A percentile compares a stretch with the other conserved stretches of the same genome.
Evolutionary conservation across 2,797 vertebrate species (phyloP).

Genomic region (Acrossocheilus wenchowensis): DNA sequence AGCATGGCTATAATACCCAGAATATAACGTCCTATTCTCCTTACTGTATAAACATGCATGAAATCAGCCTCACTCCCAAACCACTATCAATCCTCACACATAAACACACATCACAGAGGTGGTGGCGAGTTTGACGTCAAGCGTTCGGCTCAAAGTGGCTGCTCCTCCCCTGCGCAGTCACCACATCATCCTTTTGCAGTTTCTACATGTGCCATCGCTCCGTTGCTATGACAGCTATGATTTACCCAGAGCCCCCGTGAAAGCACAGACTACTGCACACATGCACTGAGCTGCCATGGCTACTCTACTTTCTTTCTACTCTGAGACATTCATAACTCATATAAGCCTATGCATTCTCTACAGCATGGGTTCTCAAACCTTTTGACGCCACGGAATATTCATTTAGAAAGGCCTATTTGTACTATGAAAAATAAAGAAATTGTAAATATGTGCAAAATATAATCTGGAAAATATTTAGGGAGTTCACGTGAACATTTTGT

Average conservation of each 20-base stretch:
- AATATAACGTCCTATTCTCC: conserved; percentile 23
- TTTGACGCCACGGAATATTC: background rate
- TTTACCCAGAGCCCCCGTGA: conserved; percentile 45
- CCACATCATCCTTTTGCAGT: conserved; percentile 34
- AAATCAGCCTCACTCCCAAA: background rate
- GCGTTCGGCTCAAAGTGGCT: conserved; percentile 36
- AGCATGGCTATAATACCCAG: background rate
- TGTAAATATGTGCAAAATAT: background rate
- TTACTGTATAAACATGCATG: conserved; percentile 26
- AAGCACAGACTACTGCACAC: conserved; percentile 6
- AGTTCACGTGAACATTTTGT: background rate
- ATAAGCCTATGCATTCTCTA: conserved; percentile 48
- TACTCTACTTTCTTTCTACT: conserved; percentile 50
- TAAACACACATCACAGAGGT: conserved; percentile 49
- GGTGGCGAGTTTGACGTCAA: conserved; percentile 57
- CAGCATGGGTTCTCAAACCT: conserved; percentile 17
- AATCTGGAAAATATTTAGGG: background rate
- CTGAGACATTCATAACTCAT: conserved; percentile 50
- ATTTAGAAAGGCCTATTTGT: background rate
- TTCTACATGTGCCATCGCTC: conserved; percentile 44
- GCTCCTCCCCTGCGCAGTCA: conserved; percentile 35
- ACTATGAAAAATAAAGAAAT: background rate
- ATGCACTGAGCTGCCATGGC: conserved; percentile 55
- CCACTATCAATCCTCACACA: conserved; percentile 31
- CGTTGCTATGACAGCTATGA: conserved; percentile 64